Conservation (phyloP, 1,140 invertebrate species). For the Drosophila rhopaloa region DNA sequence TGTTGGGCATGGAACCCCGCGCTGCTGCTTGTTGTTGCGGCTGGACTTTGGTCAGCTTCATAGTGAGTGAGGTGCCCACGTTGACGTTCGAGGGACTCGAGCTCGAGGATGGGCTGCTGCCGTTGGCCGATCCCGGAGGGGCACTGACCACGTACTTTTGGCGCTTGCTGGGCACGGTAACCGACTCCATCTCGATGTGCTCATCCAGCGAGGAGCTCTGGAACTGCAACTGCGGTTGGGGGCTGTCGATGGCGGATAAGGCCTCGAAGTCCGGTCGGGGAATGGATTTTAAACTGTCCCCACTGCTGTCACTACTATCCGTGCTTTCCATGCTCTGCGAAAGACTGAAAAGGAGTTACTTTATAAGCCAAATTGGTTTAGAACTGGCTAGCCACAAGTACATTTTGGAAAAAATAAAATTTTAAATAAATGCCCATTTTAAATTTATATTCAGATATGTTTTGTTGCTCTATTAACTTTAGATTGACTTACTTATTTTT, state of each 20-base stretch:
- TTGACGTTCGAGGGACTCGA: slow-evolving; percentile 46
- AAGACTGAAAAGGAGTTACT: neutral
- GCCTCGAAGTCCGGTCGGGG: slow-evolving; percentile 75
- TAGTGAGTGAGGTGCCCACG: slow-evolving; percentile 54
- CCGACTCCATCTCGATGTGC: slow-evolving; percentile 45
- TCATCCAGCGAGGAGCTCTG: slow-evolving; percentile 19
- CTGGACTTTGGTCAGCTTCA: slow-evolving; percentile 68
- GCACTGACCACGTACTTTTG: slow-evolving; percentile 70
- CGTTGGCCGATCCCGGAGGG: slow-evolving; percentile 52
- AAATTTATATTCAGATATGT: too few species aligned
- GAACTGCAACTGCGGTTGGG: slow-evolving; percentile 43
- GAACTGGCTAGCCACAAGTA: too few species aligned
- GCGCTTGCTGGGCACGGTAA: slow-evolving; percentile 48
- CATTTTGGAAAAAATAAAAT: too few species aligned
- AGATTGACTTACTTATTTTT: too few species aligned
- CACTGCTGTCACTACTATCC: slow-evolving; percentile 65
- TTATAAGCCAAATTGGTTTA: too few species aligned
- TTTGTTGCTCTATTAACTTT: too few species aligned
- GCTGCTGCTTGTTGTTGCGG: neutral
- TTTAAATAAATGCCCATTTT: too few species aligned
- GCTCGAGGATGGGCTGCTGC: slow-evolving; percentile 54
- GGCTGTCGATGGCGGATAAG: slow-evolving; percentile 68
- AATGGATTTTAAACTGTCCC: slow-evolving; percentile 74
- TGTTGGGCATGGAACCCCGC: slow-evolving; percentile 56
- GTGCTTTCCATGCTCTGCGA: slow-evolving; percentile 49